Base-by-base conservation (phyloP, 1,140 invertebrate genomes). In the Cyclargus thomasi region DNA sequence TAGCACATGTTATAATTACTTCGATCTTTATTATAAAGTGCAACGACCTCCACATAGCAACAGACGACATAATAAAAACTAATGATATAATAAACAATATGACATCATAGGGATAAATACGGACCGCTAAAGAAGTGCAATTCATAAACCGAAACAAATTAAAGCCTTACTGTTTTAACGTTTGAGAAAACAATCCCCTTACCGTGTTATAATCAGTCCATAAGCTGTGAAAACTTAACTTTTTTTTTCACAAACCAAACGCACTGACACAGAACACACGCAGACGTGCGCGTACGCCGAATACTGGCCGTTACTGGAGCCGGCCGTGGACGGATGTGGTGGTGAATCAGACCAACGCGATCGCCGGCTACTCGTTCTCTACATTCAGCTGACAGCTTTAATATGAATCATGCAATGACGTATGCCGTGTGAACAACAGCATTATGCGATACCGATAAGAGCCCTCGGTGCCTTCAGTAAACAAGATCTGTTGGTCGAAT, bases 221-320 rank as follows among this genome's bases (percentile, higher is more conserved):
- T 62, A 1, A 62, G 35, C 16, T 29, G 23, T 63, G 5, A 63
- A 8, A 16, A 63, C 23, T 63, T 35, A 29, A n/a, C 29, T 35
- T 29, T 17, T 23, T 63, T 35, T 35, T 20, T 71, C 81, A 83
- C 75, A 64, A 70, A 77, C 63, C 80, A 81, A 78, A 83, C 74
- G 78, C 83, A 85, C 85, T 80, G 76, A 78, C 80, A 77, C 68
- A 74, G 70, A 71, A 80, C 69, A 72, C 74, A 80, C 67, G 82
- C 79, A 75, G 76, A 66, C 79, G 73, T 85, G 83, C 83, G 83
- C 83, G 75, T 79, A 77, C 80, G 83, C 70, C 69, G 78, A 70
- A 73, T 71, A 81, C 78, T 79, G 77, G 70, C 73, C 64, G 67
- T 63, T 21, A 47, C 64, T 66, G 65, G 65, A 66, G 20, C 66